Evolutionary conservation across 2,888 invertebrate genomes (phyloP), one percentile per base, ranked within the genome.

Genomic region (Clepsis dumicolana): DNA sequence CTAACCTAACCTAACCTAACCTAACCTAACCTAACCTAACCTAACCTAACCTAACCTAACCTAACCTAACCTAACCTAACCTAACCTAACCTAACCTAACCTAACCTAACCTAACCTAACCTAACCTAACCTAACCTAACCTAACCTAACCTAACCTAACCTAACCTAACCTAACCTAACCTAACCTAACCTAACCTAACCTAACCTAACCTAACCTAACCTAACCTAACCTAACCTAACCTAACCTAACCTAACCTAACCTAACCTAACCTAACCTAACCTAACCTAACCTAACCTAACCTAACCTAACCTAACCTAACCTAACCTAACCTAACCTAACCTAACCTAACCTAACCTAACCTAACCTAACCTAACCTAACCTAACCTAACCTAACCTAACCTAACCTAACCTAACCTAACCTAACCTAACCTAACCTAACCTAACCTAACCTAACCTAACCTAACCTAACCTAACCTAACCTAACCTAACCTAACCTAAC

Each of bases 401-500:
- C 32, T 27, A 35, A 32, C 38, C 38, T 35, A 35, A 35, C 35
- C 57, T 57, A 32, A 57, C 38, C 57, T 57, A 32, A 57, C 35
- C 32, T 57, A 35, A 32, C 57, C 38, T 35, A 57, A 16, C 57
- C 57, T 35, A 57, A 32, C 57, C 57, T 32, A 35, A 35, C 57
- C 35, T 32, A 57, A 57, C 57, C 57, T 35, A 57, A 57, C 57
- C 57, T 57, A 59, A 21, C 59, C 59, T 59, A 64, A 64, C 64
- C 64, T 64, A 64, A 64, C 64, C 64, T 64, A 64, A 64, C 56
- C 54, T 56, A 54, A 54, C 64, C 64, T 56, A 56, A 56, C 56
- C 54, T 64, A 64, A 64, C 64, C 64, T 64, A 64, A 64, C 64
- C 64, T 64, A 64, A 64, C 64, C 64, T 64, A 54, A 56, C 64